Base-by-base conservation (phyloP, 1,140 invertebrate genomes). In the Liolophura sinensis region DNA sequence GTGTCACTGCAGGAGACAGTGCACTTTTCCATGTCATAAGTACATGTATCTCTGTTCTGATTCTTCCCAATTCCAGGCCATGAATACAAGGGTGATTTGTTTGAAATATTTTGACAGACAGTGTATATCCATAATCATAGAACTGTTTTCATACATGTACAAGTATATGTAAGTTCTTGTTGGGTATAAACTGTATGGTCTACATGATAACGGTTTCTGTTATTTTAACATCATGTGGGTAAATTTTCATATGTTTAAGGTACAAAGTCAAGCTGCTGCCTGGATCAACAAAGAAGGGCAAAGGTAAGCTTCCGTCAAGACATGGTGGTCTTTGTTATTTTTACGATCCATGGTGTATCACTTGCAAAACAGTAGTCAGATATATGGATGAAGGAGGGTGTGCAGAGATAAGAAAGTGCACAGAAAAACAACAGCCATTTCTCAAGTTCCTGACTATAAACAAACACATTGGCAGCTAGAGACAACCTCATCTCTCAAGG, bases 231-330 rank as follows among this genome's bases (percentile, higher is more conserved):
- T 52, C 25, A 16, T 54, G 9, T 54, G 31, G 15, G n/a, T 16
- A 62, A 22, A n/a, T 40, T n/a, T 55, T 20, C n/a, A 62, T 51
- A 68, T 56, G 48, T 55, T 67, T 71, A 73, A 94, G 93, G 79
- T 96, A 90, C 78, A 96, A 97, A 86, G 92, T 97, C 0, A 99
- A 99, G 84, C 82, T 99, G 56, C 94, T 92, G 4, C 97, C 96
- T 0, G 97, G 97, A 6, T 93, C 91, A n/a, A 91, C 91, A 48
- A 99, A 95, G 86, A 87, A 95, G 73, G 97, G 98, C 20, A 99
- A 98, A 87, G 81, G 82, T 85, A 70, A 68, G 24, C 46, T 55
- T 25, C 54, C 3, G n/a, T 60, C 12, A 54, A 24, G 40, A 60
- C 14, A 63, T 24, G 18, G 18, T 18, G 18, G n/a, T 63, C 27